phyloP scores from a whole-genome alignment of 1,140 invertebrate species.

The Maniola jurtina region DNA sequence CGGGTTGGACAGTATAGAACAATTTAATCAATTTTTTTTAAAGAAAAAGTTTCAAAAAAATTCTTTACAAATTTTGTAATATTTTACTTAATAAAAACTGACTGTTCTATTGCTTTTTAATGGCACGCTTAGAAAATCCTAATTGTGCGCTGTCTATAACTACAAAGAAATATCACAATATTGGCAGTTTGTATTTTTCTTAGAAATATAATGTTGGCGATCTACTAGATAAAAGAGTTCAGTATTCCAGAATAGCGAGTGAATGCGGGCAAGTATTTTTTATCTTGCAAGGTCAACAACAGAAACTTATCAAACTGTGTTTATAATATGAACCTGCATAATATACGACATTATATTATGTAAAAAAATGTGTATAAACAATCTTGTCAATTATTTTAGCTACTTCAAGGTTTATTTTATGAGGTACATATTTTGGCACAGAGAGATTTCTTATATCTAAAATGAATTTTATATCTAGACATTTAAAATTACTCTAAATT shows the following conservation, averaged over 20 bases:
- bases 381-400: conserved; percentile 72
- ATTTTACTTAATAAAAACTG: too few relatives aligned
- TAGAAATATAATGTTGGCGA: conserved; percentile 25
- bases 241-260: conserved; percentile 16
- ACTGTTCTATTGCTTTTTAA: neutral
- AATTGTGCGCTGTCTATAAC: conserved; percentile 20
- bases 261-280: conserved; percentile 39
- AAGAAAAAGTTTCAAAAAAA: too few relatives aligned
- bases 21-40: too few relatives aligned
- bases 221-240: neutral
- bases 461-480: conserved; percentile 63
- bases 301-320: conserved; percentile 20
- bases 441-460: conserved; percentile 78
- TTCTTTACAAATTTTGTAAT: too few relatives aligned
- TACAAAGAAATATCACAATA: conserved; percentile 56
- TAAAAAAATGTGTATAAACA: conserved; percentile 62
- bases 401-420: conserved; percentile 77
- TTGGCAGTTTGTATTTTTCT: conserved; percentile 50
- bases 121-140: conserved; percentile 1
- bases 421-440: conserved; percentile 80
- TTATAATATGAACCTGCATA: conserved; percentile 33
- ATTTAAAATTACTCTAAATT: conserved; percentile 68
- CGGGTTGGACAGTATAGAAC: too few relatives aligned
- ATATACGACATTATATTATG: conserved; percentile 23
- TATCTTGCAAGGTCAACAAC: conserved; percentile 16